Evolutionary conservation across 2,888 invertebrate species (phyloP), one percentile per base, ranked within the genome.

Genomic region (Alloscopus bannaensis): DNA sequence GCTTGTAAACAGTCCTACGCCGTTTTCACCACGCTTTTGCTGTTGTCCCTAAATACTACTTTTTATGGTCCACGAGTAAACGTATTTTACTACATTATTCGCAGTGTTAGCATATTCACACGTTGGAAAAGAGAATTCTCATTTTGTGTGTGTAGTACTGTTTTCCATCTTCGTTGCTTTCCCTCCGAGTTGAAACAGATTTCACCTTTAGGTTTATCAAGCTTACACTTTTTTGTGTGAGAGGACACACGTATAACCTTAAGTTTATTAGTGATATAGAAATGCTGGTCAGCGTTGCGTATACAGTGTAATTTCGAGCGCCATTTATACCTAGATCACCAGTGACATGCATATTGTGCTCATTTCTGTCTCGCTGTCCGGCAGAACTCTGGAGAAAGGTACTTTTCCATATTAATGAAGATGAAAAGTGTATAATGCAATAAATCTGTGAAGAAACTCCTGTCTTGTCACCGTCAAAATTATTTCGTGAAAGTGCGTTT

Each of bases 321-420:
- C 50, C 69, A 76, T 76, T 76, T 69, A 62, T 65, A 40, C 42
- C 29, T 29, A 62, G 50, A 69, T 62, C 69, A 76, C 42, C 62
- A 69, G 76, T 69, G 76, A 76, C 69, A 76, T 50, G 76, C 69
- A 76, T 42, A 45, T 60, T 36, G n/a, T 62, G n/a, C n/a, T n/a
- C n/a, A n/a, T n/a, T n/a, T n/a, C n/a, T n/a, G n/a, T n/a, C n/a
- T n/a, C n/a, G n/a, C n/a, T n/a, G n/a, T n/a, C n/a, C n/a, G n/a
- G n/a, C n/a, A n/a, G n/a, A n/a, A n/a, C n/a, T n/a, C n/a, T n/a
- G n/a, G n/a, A n/a, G n/a, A n/a, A n/a, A n/a, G n/a, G n/a, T n/a
- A n/a, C n/a, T n/a, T n/a, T n/a, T n/a, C n/a, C n/a, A n/a, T n/a
- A 57, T 29, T 57, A 57, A 57, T 57, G 62, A 16, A 26, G 22